Base-by-base conservation (phyloP, 2,797 vertebrate species). In the Phataginus tetradactyla region DNA sequence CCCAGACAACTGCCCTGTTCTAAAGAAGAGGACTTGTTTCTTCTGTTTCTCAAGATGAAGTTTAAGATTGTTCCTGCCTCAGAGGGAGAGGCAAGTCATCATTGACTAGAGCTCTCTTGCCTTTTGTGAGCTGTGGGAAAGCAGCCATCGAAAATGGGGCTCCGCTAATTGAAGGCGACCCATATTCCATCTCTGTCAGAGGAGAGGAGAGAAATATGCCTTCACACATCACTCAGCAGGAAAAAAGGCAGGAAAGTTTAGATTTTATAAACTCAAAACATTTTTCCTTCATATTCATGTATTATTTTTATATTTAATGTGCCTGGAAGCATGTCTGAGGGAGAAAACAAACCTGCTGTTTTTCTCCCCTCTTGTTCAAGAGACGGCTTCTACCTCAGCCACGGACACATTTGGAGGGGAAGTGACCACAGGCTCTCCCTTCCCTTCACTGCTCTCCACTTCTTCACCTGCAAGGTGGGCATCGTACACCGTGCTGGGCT, bases 311-410 rank as follows among this genome's bases (percentile, higher is more conserved):
- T 29, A 45, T 49, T 71, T 64, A 55, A 37, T 21, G 57, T 29
- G 11, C 23, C 59, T 49, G 6, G 20, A 55, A 39, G n/a, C 6
- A 77, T 6, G 14, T 5, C 0, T 0, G 2, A 5, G 32, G 59
- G 4, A 88, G 59, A 1, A 29, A 61, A 45, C 0, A 5, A 12
- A 8, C 3, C 12, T 15, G 8, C 5, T 34, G 37, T 51, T 42
- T 27, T 63, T n/a, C 9, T 71, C 57, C 15, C 25, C 1, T 87
- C 27, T 27, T 39, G 12, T 34, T 86, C 4, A 64, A 75, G 92
- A 88, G 37, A 20, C 39, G 37, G 12, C 15, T 92, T 87, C 37
- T 32, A 63, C 29, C 13, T 81, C 29, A 61, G 49, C 51, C 29
- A 1, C 4, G 25, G 49, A 32, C 13, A 34, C 13, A 17, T 21